Conservation (phyloP, 23 tunicate species). For the Ascidia mentula region DNA sequence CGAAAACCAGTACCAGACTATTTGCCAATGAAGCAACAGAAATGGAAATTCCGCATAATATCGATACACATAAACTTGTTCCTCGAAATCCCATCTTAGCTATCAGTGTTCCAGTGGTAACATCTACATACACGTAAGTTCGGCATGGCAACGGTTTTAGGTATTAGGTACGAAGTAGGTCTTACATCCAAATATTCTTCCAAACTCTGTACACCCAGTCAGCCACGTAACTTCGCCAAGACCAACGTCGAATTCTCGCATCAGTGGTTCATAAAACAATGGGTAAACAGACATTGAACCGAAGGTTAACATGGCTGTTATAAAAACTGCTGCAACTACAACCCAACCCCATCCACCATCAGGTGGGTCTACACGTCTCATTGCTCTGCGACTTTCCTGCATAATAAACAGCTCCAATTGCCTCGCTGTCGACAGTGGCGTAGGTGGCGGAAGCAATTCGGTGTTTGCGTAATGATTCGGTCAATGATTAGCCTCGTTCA, state of each 20-base stretch:
- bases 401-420: no score
- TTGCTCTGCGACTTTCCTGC: no score
- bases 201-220: background rate
- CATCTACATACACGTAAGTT: no score
- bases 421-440: no score
- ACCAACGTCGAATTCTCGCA: slow-evolving; percentile 15
- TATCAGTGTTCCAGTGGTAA: background rate
- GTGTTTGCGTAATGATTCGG: no score
- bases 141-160: no score
- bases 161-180: background rate
- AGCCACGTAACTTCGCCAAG: slow-evolving; percentile 36
- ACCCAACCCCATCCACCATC: slow-evolving; percentile 41
- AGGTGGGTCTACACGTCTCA: slow-evolving; percentile 14
- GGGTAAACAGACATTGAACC: slow-evolving; percentile 5
- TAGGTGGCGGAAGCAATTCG: no score
- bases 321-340: slow-evolving; percentile 1
- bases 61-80: background rate
- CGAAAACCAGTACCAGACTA: background rate
- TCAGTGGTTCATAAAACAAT: slow-evolving; percentile 19
- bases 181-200: background rate
- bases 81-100: slow-evolving; percentile 8
- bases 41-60: slow-evolving; percentile 1
- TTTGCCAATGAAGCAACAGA: background rate
- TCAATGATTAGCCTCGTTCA: no score
- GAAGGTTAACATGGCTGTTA: background rate